phyloP scores from a whole-genome alignment of 2,888 invertebrate genomes.

The Apotomis betuletana region DNA sequence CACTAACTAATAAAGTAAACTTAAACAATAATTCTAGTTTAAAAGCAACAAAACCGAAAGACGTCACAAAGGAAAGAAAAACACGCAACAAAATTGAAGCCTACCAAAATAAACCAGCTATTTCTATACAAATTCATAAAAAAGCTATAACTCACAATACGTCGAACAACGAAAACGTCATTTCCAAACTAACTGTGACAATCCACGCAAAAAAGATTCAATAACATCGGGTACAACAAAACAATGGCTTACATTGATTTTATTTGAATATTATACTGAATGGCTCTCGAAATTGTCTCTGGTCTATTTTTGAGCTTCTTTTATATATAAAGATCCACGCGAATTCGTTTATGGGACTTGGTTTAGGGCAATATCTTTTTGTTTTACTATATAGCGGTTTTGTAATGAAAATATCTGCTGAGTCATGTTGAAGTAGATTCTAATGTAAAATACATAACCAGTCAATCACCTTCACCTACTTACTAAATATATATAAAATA shows the following conservation, averaged over 20 bases:
- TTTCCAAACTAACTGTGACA: slow-evolving; percentile 37
- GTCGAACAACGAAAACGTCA: slow-evolving; percentile 20
- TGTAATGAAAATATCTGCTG: background rate
- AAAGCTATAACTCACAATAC: slow-evolving; percentile 31
- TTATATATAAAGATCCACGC: slow-evolving; percentile 29
- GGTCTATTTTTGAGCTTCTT: slow-evolving; percentile 31
- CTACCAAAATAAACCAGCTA: slow-evolving; percentile 16
- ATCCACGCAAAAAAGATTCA: slow-evolving; percentile 37
- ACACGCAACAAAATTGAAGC: slow-evolving; percentile 1
- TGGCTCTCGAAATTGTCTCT: slow-evolving; percentile 7
- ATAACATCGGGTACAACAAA: slow-evolving; percentile 34
- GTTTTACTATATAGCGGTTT: background rate
- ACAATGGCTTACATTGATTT: slow-evolving; percentile 31
- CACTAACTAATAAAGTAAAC: background rate
- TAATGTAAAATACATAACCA: background rate
- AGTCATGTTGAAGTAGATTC: background rate
- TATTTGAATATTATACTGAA: slow-evolving; percentile 39
- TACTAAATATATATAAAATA: too few species aligned
- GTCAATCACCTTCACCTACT: too few species aligned
- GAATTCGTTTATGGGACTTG: slow-evolving; percentile 2
- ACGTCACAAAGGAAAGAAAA: slow-evolving; percentile 7
- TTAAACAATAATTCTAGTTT: background rate
- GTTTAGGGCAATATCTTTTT: background rate
- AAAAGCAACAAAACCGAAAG: slow-evolving; percentile 7
- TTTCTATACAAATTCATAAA: slow-evolving; percentile 34